Percentiles rank a stretch among this genome's conserved stretches.
These are phyloP conservation scores for Cerastis leucographa DNA, from an alignment of 2,888 invertebrate genomes.

Conservation along the genomic window DNA sequence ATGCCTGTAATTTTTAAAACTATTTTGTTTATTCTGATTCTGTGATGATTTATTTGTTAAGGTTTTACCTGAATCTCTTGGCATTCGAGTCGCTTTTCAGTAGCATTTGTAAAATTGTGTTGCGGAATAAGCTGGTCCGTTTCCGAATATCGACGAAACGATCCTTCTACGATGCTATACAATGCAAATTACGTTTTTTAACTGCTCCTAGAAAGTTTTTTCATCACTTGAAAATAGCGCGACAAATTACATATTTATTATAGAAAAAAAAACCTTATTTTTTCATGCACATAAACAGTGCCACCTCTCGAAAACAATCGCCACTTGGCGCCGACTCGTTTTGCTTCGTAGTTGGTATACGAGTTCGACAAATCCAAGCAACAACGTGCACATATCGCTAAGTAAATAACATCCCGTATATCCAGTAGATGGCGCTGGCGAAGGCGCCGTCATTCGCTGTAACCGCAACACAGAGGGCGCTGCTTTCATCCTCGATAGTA, in stretches of 20 bases:
- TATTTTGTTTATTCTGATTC: background rate
- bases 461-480: constrained; percentile 67
- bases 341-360: background rate
- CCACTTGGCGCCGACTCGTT: background rate
- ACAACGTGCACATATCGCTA: background rate
- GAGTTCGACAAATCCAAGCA: background rate
- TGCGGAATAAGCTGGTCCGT: background rate
- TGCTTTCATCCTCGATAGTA: constrained; percentile 37
- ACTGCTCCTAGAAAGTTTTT: no score
- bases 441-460: constrained; percentile 28
- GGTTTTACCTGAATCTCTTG: background rate
- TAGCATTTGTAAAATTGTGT: background rate
- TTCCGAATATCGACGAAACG: background rate
- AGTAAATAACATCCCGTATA: background rate
- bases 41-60: background rate
- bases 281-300: constrained; percentile 13
- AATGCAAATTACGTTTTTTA: background rate
- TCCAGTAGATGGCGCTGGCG: constrained; percentile 73
- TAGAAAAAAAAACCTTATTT: no score
- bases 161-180: background rate
- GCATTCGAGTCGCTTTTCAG: background rate
- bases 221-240: no score
- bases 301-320: constrained; percentile 33
- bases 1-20: background rate
- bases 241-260: no score